Percentiles rank a stretch among this genome's conserved stretches.
phyloP scores from a whole-genome alignment of 2,888 invertebrate genomes.

The Rhimphoctona megacephalus region DNA sequence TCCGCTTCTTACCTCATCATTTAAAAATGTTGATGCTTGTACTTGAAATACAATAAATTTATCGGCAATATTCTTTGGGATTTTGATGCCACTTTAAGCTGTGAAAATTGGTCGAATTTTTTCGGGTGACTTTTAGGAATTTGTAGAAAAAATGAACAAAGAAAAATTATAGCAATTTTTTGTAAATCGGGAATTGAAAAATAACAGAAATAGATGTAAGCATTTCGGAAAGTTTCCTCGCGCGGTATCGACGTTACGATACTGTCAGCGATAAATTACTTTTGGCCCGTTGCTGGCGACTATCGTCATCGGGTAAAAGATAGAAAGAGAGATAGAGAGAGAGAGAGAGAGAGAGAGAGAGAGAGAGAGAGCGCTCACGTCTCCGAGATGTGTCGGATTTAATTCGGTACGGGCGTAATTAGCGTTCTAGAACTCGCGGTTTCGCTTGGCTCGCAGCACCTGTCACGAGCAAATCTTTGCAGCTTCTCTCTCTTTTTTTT shows the following conservation, averaged over 20 bases:
- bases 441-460: constrained; percentile 84
- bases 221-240: background rate
- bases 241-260: constrained; percentile 28
- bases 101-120: background rate
- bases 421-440: constrained; percentile 77
- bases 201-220: background rate
- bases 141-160: background rate
- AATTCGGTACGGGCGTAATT: constrained; percentile 82
- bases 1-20: constrained; percentile 74
- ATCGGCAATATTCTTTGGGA: background rate
- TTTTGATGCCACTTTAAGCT: background rate
- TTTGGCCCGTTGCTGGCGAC: constrained; percentile 29
- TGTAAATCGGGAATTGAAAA: background rate
- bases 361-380: background rate
- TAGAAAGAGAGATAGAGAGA: too few relatives aligned
- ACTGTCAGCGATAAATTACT: constrained; percentile 64
- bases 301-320: constrained; percentile 6
- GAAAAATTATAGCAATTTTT: background rate
- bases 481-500: constrained; percentile 29
- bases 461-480: constrained; percentile 75
- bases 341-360: background rate
- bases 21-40: background rate
- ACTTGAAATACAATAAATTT: background rate
- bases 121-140: background rate
- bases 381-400: constrained; percentile 79